Evolutionary conservation across 2,113 vertebrate genomes (phyloP), one percentile per base, ranked within the genome.

Genomic region (Epinephelus fuscoguttatus): DNA sequence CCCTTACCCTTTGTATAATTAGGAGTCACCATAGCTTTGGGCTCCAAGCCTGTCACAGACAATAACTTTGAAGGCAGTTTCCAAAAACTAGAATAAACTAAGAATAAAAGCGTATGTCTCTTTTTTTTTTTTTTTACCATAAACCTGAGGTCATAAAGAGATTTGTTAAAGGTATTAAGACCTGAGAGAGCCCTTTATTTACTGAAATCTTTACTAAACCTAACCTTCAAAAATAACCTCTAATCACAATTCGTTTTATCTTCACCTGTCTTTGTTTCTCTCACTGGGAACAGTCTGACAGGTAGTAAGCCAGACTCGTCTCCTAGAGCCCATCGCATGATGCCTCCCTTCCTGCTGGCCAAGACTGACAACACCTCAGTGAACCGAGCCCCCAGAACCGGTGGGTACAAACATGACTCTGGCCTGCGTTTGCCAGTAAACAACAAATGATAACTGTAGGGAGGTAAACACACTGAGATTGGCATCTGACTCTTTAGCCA

Each of bases 231-330:
- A 79, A 68, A 6, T 9, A 37, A 7, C 57, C 15, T 30, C 27
- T 18, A 9, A 25, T 45, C 13, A 23, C 27, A 57, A 4, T 1
- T 1, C 8, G 12, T 42, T 71, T 64, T 0, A 4, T 50, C 23
- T 62, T 69, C n/a, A 45, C 14, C 40, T 61, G 30, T 62, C 14
- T 87, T 33, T 84, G 13, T 84, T 10, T 72, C 14, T 88, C 19
- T 89, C 40, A 17, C 47, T 53, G 1, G 23, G 37, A 82, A n/a
- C 94, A 99, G 98, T 94, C 95, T 96, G 4, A 96, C 96, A 88
- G 96, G 96, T 14, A 80, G 92, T 81, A 99, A 98, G 88, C 94
- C 95, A 0, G 98, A 99, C 72, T 94, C 96, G 4, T 98, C 98
- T 3, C 97, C 97, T 25, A 97, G 96, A 95, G 94, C 95, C 85